Evolutionary conservation across 1,140 invertebrate species (phyloP).

Genomic region (Rhopalosiphum maidis): DNA sequence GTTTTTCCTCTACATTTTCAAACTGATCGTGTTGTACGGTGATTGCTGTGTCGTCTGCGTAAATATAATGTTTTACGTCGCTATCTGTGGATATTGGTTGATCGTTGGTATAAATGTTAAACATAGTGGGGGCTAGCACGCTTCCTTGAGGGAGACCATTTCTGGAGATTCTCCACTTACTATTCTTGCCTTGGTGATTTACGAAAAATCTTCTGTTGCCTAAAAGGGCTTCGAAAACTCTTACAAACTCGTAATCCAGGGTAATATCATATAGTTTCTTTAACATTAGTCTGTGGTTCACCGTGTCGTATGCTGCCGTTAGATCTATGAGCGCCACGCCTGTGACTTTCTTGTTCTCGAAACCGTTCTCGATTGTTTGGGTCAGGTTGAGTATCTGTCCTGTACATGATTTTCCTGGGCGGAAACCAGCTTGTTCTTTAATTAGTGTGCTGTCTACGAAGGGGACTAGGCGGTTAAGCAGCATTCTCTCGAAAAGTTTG

Average conservation of each 20-base stretch:
- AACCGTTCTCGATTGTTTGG: neutral
- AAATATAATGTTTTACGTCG: slow-evolving; percentile 19
- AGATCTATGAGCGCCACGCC: too few species aligned
- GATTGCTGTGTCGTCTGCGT: neutral
- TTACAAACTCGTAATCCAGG: too few species aligned
- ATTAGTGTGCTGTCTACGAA: too few species aligned
- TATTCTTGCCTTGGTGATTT: slow-evolving; percentile 57
- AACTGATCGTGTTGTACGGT: neutral
- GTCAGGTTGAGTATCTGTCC: neutral
- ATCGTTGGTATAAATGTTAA: neutral
- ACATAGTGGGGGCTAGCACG: slow-evolving; percentile 21
- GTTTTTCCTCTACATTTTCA: slow-evolving; percentile 12
- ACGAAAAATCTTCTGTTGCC: slow-evolving; percentile 58
- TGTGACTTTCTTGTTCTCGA: neutral
- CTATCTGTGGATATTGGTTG: slow-evolving; percentile 31
- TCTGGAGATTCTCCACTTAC: slow-evolving; percentile 56
- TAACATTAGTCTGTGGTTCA: too few species aligned
- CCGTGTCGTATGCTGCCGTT: too few species aligned
- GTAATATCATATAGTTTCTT: too few species aligned
- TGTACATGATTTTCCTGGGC: too few species aligned
- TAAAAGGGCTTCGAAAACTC: slow-evolving; percentile 7
- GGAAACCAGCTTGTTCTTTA: too few species aligned
- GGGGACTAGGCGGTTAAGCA: neutral
- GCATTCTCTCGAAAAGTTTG: too few species aligned
- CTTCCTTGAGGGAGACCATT: slow-evolving; percentile 54